Conservation (phyloP, 2,888 invertebrate species). For the Aphelenchoides bicaudatus region DNA sequence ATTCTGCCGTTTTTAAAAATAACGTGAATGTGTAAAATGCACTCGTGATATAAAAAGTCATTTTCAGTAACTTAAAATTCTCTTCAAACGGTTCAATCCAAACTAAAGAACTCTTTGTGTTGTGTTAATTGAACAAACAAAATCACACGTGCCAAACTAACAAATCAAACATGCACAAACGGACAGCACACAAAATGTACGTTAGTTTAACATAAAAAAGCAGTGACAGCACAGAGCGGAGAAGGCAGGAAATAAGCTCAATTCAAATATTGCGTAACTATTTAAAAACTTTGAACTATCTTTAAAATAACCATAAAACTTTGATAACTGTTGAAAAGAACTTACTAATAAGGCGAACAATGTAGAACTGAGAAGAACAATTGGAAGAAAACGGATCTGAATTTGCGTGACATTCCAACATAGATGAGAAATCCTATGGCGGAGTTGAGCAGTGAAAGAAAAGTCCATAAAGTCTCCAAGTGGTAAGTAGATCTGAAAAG, state of each 20-base stretch:
- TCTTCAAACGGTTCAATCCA: constrained; percentile 8
- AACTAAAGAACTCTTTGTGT: not conserved
- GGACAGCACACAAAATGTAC: not conserved
- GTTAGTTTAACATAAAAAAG: not conserved
- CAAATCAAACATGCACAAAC: not conserved
- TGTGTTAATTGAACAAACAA: too few relatives aligned
- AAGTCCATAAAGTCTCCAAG: constrained; percentile 58
- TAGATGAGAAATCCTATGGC: constrained; percentile 59
- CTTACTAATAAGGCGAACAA: constrained; percentile 19
- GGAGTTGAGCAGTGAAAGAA: constrained; percentile 54
- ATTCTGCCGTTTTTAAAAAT: too few relatives aligned
- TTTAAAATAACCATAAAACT: not conserved
- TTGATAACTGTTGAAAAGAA: not conserved
- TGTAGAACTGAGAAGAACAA: constrained; percentile 45
- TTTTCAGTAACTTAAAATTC: too few relatives aligned
- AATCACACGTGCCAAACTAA: too few relatives aligned
- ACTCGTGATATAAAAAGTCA: too few relatives aligned
- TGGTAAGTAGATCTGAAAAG: constrained; percentile 46
- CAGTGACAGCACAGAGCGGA: not conserved
- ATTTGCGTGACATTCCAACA: constrained; percentile 58
- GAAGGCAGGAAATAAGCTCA: not conserved
- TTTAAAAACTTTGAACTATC: not conserved
- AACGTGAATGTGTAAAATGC: too few relatives aligned
- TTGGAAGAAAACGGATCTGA: constrained; percentile 56
- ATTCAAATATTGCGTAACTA: not conserved